Evolutionary conservation across 1,140 invertebrate genomes (phyloP), one percentile per base, ranked within the genome.

Genomic region (Scaptodrosophila lebanonensis): DNA sequence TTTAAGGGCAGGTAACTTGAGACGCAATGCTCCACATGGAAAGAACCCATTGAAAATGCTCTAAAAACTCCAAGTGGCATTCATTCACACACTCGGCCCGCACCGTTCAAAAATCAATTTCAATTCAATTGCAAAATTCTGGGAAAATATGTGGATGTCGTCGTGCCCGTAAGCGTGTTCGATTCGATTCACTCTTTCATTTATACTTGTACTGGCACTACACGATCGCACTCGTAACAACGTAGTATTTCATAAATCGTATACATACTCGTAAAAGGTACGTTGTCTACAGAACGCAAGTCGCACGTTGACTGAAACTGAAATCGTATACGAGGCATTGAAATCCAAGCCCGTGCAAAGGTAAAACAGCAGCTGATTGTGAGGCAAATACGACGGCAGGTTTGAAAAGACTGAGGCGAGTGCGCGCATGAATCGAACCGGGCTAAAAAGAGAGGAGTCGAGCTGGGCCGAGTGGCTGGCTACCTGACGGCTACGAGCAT

Each of bases 101-200:
- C 35, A 17, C 36, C 53, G 50, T 40, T 51, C 50, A 54, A 58
- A 67, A 71, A 79, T 77, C 73, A 77, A 77, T 77, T 77, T 57
- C 59, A 40, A 72, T 79, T 76, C 72, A 71, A 76, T 77, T 54
- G 72, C 72, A 49, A 79, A 68, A 68, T 79, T 72, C 59, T 61
- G 63, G 59, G 64, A 79, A 77, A 79, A 67, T 43, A 71, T n/a
- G n/a, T n/a, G n/a, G n/a, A n/a, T n/a, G n/a, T n/a, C 72, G 73
- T 64, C 54, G 49, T 44, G 39, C 33, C 35, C 52, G 56, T 57
- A 25, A 35, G 42, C 27, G 35, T 22, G 29, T n/a, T n/a, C n/a
- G 30, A 30, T 35, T 42, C 8, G 8, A 18, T 27, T 45, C 8
- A 29, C 9, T 13, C 15, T 45, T 52, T 43, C 20, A 16, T 38